A percentile compares a stretch with the other conserved stretches of the same genome.
These are phyloP conservation scores for Synanthedon andrenaeformis DNA, from an alignment of 2,888 invertebrate species.

Conservation along the genomic window DNA sequence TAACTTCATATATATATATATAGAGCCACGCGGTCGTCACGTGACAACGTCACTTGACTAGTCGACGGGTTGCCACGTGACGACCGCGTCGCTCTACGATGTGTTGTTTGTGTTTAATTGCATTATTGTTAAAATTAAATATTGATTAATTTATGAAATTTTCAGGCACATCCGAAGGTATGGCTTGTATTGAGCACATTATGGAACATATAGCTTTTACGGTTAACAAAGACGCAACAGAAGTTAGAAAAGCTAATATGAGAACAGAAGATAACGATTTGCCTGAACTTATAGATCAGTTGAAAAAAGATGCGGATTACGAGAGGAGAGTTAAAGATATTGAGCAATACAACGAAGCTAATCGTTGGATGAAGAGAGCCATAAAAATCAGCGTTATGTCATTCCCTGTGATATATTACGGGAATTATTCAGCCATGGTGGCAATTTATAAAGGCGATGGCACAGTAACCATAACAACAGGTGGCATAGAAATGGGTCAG, in stretches of 20 bases:
- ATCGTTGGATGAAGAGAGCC: constrained; percentile 83
- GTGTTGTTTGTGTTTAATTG: too few relatives aligned
- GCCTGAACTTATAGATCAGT: constrained; percentile 63
- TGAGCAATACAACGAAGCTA: constrained; percentile 70
- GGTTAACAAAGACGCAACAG: constrained; percentile 68
- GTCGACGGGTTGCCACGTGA: too few relatives aligned
- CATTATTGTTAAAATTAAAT: too few relatives aligned
- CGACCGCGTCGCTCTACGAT: too few relatives aligned
- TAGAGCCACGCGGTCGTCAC: too few relatives aligned
- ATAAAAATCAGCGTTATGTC: constrained; percentile 75
- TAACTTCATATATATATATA: too few relatives aligned
- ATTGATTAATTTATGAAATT: neutral
- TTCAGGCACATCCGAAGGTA: constrained; percentile 69
- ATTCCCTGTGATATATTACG: constrained; percentile 69
- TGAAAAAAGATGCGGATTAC: constrained; percentile 67
- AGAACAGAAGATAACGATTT: constrained; percentile 47
- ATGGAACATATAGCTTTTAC: constrained; percentile 76
- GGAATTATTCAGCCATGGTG: constrained; percentile 71
- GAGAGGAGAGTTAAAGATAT: constrained; percentile 59
- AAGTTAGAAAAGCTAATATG: constrained; percentile 72
- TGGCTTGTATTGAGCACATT: constrained; percentile 72
- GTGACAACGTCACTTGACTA: too few relatives aligned
- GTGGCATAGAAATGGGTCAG: constrained; percentile 82
- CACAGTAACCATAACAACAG: constrained; percentile 76
- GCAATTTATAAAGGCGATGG: constrained; percentile 78